Percentiles rank a stretch among this genome's conserved stretches.
Evolutionary conservation across 2,888 invertebrate genomes (phyloP).

Genomic region (Pristionchus exspectatus): DNA sequence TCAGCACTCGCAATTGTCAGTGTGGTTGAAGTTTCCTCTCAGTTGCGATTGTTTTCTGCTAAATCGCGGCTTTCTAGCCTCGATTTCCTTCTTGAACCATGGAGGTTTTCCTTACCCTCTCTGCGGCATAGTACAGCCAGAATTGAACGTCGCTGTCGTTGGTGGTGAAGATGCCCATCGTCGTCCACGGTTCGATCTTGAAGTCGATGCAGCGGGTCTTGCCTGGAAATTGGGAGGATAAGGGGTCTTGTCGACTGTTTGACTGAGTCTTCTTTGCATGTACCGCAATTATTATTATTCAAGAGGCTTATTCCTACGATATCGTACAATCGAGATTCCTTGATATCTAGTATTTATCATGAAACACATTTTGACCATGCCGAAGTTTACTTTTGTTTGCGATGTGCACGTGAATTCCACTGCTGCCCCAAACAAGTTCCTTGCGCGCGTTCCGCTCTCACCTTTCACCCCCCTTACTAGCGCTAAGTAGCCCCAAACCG

Average conservation of each 20-base stretch:
- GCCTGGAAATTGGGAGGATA: conserved; percentile 51
- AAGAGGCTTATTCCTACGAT: background rate
- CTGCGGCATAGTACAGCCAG: conserved; percentile 62
- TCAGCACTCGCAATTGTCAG: background rate
- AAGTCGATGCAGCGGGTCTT: conserved; percentile 59
- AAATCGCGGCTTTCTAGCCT: no score
- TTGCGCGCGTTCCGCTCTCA: background rate
- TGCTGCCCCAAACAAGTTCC: background rate
- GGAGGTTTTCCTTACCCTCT: conserved; percentile 56
- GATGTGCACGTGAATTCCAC: background rate
- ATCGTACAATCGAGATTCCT: background rate
- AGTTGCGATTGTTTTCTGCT: background rate
- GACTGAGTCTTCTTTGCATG: no score
- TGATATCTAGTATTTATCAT: conserved; percentile 53
- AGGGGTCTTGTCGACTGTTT: background rate
- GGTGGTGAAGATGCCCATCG: conserved; percentile 65
- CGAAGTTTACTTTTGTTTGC: background rate
- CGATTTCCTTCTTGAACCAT: no score
- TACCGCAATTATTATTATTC: no score
- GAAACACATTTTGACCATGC: background rate
- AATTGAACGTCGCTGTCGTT: conserved; percentile 67
- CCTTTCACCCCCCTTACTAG: background rate
- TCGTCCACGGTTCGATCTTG: conserved; percentile 60
- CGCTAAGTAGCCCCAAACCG: background rate
- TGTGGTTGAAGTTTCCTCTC: background rate